Conservation (phyloP, 2,113 vertebrate species). For the Acrocephalus kingi region DNA sequence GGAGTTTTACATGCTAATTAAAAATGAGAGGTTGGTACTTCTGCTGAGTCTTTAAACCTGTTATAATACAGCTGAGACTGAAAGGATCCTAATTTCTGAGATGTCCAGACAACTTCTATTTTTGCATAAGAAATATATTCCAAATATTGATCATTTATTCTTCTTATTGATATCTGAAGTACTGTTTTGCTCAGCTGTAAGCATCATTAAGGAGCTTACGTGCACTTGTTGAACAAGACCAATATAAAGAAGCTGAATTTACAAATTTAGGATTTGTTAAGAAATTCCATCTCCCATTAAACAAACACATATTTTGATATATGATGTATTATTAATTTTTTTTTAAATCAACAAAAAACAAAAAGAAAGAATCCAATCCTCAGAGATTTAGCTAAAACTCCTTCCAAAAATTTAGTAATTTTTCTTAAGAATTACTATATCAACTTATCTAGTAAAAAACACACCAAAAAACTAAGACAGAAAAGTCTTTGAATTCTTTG, state of each 20-base stretch:
- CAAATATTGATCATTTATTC: not conserved
- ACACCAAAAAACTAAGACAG: not conserved
- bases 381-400: not conserved
- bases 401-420: not conserved
- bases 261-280: not conserved
- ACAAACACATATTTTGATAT: not conserved
- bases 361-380: fast-evolving
- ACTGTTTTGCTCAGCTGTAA: not conserved
- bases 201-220: not conserved
- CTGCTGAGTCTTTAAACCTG: not conserved
- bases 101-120: not conserved
- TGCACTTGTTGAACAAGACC: not conserved
- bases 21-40: not conserved
- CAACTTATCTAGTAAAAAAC: not conserved
- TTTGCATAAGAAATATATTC: not conserved
- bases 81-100: not conserved
- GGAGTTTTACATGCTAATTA: not conserved
- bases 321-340: not conserved
- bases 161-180: not conserved
- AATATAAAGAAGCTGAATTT: not conserved
- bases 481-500: not conserved
- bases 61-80: not conserved
- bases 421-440: not conserved
- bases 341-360: not conserved
- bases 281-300: not conserved